A percentile compares a stretch with the other conserved stretches of the same genome.
phyloP scores from a whole-genome alignment of 2,113 vertebrate species.

The Craseonycteris thonglongyai region DNA sequence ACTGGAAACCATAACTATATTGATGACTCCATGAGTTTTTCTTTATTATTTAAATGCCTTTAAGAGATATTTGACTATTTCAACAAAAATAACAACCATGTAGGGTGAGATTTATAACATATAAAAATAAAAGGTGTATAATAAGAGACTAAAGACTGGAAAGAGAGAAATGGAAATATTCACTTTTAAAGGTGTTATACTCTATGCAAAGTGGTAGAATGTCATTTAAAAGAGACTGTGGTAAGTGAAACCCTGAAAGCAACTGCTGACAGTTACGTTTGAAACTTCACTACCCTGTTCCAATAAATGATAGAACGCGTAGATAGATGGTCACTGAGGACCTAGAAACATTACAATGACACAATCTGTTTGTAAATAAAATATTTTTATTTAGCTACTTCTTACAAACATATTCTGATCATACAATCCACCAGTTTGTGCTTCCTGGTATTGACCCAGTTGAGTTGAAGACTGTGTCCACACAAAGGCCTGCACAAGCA shows the following conservation, averaged over 20 bases:
- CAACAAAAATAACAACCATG: not conserved
- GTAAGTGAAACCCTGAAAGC: not conserved
- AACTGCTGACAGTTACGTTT: not conserved
- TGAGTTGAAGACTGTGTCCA: not conserved
- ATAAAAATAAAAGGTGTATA: not conserved
- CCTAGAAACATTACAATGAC: not conserved
- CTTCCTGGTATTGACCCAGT: not conserved
- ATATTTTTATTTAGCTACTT: not conserved
- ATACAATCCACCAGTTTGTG: not conserved
- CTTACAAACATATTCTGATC: not conserved
- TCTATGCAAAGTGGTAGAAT: no score
- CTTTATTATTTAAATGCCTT: not conserved
- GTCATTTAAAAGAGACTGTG: not conserved
- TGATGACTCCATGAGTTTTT: not conserved
- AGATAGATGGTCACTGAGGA: no score
- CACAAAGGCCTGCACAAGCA: not conserved
- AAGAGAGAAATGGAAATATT: not conserved
- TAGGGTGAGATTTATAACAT: not conserved
- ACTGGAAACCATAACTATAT: fast-evolving
- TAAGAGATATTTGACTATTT: not conserved
- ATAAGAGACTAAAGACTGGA: not conserved
- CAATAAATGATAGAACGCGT: not conserved
- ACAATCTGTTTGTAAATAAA: not conserved
- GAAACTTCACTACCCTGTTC: not conserved
- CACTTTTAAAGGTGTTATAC: not conserved